Evolutionary conservation across 2,888 invertebrate genomes (phyloP), one percentile per base, ranked within the genome.

Genomic region (Hydrotaea diabolus): DNA sequence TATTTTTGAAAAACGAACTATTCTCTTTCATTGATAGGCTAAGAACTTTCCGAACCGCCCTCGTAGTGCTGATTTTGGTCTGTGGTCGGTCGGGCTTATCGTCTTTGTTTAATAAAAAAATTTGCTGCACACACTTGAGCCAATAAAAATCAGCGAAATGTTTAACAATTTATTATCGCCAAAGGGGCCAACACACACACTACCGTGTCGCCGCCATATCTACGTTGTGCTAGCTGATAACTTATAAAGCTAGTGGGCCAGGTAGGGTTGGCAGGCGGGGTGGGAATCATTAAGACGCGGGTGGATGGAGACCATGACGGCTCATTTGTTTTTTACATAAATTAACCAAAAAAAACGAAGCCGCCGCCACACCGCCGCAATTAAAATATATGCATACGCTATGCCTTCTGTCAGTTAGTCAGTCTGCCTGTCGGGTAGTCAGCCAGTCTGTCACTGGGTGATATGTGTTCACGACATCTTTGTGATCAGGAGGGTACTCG

Each of bases 111-210:
- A 78, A 46, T 49, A 26, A 31, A 59, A 77, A 82, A 83, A 79
- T 74, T 69, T 77, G 74, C 74, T 83, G 39, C 80, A 73, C 19
- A 66, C 49, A 80, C 66, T 83, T 83, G 83, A 46, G 57, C 83
- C 83, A 83, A 83, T 83, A 77, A 83, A 80, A 83, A 80, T 69
- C 73, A 80, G 49, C 73, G 21, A 66, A 49, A 49, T 49, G n/a
- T 13, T 49, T 49, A 49, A 49, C 15, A 49, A 49, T 49, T 49
- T n/a, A n/a, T 49, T 49, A 49, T 49, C 49, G 49, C 49, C 49
- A 13, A 49, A 49, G n/a, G 49, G 49, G 49, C 13, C 13, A 11
- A 43, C 43, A 11, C 5, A 7, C 15, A 13, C 5, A 4, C n/a
- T n/a, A 49, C 49, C 49, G 4, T 2, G 11, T 13, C 11, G 13